Evolutionary conservation across 23 tunicate genomes (phyloP).

Genomic region (Clavelina lepadiformis): DNA sequence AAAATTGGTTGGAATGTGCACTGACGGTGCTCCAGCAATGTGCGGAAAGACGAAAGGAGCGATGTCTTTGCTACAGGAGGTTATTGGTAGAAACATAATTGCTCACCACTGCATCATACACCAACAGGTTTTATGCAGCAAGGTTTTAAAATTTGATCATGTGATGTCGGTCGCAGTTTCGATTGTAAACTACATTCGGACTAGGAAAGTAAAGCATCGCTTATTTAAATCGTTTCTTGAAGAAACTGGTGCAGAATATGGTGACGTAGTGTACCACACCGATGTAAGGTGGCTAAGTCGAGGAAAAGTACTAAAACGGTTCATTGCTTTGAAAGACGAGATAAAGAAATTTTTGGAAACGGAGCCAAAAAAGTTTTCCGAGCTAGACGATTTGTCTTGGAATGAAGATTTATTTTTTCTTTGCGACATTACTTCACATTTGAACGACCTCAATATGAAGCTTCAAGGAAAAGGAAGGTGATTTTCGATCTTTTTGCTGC

Average conservation of each 20-base stretch:
- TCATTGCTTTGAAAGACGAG: constrained; percentile 32
- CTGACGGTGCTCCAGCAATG: constrained; percentile 52
- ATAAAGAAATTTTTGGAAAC: constrained; percentile 27
- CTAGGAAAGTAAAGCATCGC: constrained; percentile 30
- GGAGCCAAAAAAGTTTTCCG: constrained; percentile 14
- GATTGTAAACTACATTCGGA: constrained; percentile 28
- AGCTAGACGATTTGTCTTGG: constrained; percentile 29
- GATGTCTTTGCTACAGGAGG: constrained; percentile 32
- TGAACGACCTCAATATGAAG: constrained; percentile 34
- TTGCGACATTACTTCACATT: constrained; percentile 35
- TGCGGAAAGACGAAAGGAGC: constrained; percentile 33
- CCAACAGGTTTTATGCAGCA: constrained; percentile 36
- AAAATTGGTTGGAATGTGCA: constrained; percentile 41
- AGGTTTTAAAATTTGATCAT: constrained; percentile 34
- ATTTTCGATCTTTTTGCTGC: constrained; percentile 28
- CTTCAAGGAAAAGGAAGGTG: constrained; percentile 34
- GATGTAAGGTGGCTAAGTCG: constrained; percentile 38
- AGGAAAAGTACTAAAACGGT: constrained; percentile 33
- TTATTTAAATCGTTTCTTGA: constrained; percentile 34
- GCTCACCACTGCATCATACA: constrained; percentile 38
- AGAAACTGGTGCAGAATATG: constrained; percentile 30
- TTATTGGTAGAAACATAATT: constrained; percentile 30
- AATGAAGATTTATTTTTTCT: constrained; percentile 44
- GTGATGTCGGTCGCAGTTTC: constrained; percentile 42
- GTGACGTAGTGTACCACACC: constrained; percentile 36